Evolutionary conservation across 1,140 invertebrate genomes (phyloP).

Genomic region (Fopius arisanus): DNA sequence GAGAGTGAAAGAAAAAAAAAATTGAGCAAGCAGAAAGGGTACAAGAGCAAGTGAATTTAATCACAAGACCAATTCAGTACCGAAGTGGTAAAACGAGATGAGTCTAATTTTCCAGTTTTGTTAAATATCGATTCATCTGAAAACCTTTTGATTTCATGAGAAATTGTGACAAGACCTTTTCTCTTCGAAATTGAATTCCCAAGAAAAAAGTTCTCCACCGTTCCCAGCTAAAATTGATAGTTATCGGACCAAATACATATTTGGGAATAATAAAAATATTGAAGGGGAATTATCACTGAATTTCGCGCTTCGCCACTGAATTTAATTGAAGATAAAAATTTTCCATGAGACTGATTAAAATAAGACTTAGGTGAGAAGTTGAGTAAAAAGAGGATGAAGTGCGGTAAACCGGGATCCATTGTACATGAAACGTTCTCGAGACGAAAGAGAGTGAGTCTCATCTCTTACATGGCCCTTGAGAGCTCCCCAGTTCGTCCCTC

Average conservation of each 20-base stretch:
- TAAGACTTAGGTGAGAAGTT: background rate
- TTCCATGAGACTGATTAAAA: background rate
- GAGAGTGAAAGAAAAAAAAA: slow-evolving; percentile 5
- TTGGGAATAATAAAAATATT: too few relatives aligned
- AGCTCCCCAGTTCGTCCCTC: slow-evolving; percentile 20
- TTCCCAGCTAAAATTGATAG: too few relatives aligned
- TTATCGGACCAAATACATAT: too few relatives aligned
- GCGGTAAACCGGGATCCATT: slow-evolving; percentile 36
- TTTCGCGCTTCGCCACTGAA: background rate
- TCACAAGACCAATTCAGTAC: background rate
- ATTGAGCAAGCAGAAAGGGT: background rate
- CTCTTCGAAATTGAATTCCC: too few relatives aligned
- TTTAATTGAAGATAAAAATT: slow-evolving; percentile 4
- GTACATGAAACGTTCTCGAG: slow-evolving; percentile 31
- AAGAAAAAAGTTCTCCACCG: too few relatives aligned
- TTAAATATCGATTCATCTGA: too few relatives aligned
- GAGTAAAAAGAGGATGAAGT: slow-evolving; percentile 34
- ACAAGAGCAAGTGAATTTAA: background rate
- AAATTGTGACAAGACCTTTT: too few relatives aligned
- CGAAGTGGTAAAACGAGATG: too few relatives aligned
- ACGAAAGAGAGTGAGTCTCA: slow-evolving; percentile 22
- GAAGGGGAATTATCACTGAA: background rate
- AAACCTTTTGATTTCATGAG: too few relatives aligned
- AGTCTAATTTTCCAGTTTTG: too few relatives aligned
- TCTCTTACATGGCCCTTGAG: slow-evolving; percentile 29